These are phyloP conservation scores for Paramisgurnus dabryanus DNA, from an alignment of 2,113 vertebrate species.

Conservation along the genomic window DNA sequence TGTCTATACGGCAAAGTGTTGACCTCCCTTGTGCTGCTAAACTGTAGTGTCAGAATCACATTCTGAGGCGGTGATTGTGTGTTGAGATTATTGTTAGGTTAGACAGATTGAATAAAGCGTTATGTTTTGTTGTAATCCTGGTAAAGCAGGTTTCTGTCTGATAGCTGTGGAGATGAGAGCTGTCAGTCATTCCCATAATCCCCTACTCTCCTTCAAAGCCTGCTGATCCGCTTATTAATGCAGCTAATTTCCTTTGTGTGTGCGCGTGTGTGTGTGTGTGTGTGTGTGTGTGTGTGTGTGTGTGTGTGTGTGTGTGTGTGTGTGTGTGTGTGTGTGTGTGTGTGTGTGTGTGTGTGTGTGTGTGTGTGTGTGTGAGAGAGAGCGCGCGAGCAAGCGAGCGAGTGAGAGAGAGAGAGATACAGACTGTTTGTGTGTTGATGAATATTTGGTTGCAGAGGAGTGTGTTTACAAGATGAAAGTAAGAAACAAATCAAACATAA, in stretches of 20 bases:
- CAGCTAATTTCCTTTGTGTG: conserved; percentile 74
- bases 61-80: conserved; percentile 17
- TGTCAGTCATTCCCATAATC: conserved; percentile 76
- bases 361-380: too few relatives aligned
- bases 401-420: not conserved
- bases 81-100: conserved; percentile 32
- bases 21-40: conserved; percentile 1
- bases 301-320: conserved; percentile 31
- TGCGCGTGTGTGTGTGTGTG: conserved; percentile 23
- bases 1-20: conserved; percentile 3
- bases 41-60: conserved; percentile 19
- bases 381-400: not conserved
- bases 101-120: conserved; percentile 62
- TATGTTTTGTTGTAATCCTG: conserved; percentile 70
- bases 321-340: conserved; percentile 26
- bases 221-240: conserved; percentile 81
- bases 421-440: not conserved
- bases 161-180: conserved; percentile 72
- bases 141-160: conserved; percentile 65
- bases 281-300: conserved; percentile 30
- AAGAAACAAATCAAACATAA: too few relatives aligned
- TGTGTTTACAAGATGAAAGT: too few relatives aligned
- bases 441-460: too few relatives aligned
- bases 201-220: conserved; percentile 72
- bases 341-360: too few relatives aligned